These are phyloP conservation scores for Odontesthes bonariensis DNA, from an alignment of 2,113 vertebrate species.

Conservation along the genomic window DNA sequence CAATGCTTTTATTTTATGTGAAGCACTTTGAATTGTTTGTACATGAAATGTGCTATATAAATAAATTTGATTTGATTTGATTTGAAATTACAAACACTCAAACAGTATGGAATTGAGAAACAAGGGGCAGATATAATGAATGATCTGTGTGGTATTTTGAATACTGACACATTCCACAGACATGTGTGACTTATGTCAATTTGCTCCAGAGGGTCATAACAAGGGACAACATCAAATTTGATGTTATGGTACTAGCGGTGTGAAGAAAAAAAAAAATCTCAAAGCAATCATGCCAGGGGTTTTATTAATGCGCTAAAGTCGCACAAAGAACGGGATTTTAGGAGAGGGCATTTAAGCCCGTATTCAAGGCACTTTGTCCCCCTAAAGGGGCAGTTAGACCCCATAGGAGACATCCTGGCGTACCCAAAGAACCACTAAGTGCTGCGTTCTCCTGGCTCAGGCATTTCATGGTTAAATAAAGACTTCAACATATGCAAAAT, in stretches of 20 bases:
- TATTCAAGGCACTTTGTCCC: background rate
- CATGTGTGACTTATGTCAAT: background rate
- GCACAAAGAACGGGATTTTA: background rate
- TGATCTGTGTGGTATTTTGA: background rate
- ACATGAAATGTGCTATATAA: too few relatives aligned
- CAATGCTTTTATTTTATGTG: too few relatives aligned
- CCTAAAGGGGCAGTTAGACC: background rate
- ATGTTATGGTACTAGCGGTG: background rate
- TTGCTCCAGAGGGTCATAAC: background rate
- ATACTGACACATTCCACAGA: background rate
- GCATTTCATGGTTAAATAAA: conserved; percentile 3
- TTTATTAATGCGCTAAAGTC: background rate
- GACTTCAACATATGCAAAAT: background rate
- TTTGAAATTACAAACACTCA: too few relatives aligned
- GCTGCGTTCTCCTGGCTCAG: background rate
- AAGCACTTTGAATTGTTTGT: too few relatives aligned
- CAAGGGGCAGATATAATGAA: background rate
- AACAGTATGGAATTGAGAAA: background rate
- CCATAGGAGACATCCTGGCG: background rate
- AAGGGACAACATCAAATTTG: background rate
- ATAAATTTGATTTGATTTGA: too few relatives aligned
- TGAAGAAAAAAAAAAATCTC: background rate
- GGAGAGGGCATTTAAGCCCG: conserved; percentile 1
- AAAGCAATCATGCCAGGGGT: background rate
- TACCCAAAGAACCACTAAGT: background rate